A percentile compares a stretch with the other conserved stretches of the same genome.
phyloP scores from a whole-genome alignment of 2,888 invertebrate species.

The Thysanoteuthis rhombus region DNA sequence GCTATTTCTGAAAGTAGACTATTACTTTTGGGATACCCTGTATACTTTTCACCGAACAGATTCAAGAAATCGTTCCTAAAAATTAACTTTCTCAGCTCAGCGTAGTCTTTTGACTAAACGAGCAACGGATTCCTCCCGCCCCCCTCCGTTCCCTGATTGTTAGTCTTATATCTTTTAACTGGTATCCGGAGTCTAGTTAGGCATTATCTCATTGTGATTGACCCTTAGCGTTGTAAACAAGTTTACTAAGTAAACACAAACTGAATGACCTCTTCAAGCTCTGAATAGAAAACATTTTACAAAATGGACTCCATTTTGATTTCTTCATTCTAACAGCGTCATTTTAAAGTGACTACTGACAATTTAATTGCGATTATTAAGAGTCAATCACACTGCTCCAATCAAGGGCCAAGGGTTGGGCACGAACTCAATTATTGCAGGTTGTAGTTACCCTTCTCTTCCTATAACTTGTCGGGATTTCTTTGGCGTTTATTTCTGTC shows the following conservation, averaged over 20 bases:
- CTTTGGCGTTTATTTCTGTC: background rate
- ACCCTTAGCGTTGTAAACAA: background rate
- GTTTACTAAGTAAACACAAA: background rate
- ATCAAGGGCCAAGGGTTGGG: background rate
- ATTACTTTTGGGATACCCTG: no score
- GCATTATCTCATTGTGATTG: background rate
- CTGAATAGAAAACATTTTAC: background rate
- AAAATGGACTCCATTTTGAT: background rate
- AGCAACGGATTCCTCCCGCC: background rate
- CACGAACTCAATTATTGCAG: background rate
- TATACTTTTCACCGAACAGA: no score
- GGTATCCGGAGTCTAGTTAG: background rate
- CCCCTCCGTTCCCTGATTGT: background rate
- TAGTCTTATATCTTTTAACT: background rate
- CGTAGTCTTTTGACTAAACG: background rate
- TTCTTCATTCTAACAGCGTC: background rate
- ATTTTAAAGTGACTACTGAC: background rate
- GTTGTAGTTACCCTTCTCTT: background rate
- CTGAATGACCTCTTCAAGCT: background rate
- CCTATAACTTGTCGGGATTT: background rate
- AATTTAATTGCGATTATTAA: background rate
- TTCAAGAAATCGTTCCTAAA: no score
- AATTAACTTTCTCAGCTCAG: no score
- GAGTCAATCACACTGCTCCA: background rate
- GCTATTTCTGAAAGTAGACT: no score